phyloP scores from a whole-genome alignment of 2,113 vertebrate genomes.

The Aix galericulata region DNA sequence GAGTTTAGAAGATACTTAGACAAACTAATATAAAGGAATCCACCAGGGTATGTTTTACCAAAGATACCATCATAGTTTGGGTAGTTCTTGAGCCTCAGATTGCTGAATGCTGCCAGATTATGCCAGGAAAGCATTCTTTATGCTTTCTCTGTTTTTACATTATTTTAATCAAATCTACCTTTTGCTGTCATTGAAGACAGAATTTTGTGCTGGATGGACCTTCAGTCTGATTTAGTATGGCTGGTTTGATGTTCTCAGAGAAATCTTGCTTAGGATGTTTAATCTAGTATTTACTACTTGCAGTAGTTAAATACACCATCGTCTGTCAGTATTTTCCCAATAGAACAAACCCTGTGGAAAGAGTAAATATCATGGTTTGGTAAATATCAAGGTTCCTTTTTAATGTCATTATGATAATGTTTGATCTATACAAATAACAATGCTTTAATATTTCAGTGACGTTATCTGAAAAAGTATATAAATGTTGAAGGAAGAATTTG shows the following conservation, averaged over 20 bases:
- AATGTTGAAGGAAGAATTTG: neutral
- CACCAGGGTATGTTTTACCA: neutral
- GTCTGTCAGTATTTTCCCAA: neutral
- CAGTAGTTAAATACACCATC: neutral
- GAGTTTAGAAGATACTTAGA: neutral
- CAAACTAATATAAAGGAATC: neutral
- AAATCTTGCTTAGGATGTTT: neutral
- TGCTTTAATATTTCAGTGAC: neutral
- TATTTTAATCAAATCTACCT: neutral
- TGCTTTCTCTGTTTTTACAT: neutral
- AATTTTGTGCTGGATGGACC: neutral
- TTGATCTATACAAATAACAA: neutral
- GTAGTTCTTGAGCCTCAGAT: neutral
- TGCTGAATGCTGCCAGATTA: neutral
- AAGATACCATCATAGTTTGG: neutral
- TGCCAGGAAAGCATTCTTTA: neutral
- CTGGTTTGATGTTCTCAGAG: neutral
- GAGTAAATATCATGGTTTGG: neutral
- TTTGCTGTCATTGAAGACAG: neutral
- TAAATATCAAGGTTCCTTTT: slow-evolving; percentile 6
- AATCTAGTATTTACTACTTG: neutral
- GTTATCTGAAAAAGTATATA: neutral
- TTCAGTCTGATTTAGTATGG: neutral
- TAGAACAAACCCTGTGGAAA: neutral
- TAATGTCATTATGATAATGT: neutral